phyloP scores from a whole-genome alignment of 2,113 vertebrate genomes.

The Brachirus orientalis region DNA sequence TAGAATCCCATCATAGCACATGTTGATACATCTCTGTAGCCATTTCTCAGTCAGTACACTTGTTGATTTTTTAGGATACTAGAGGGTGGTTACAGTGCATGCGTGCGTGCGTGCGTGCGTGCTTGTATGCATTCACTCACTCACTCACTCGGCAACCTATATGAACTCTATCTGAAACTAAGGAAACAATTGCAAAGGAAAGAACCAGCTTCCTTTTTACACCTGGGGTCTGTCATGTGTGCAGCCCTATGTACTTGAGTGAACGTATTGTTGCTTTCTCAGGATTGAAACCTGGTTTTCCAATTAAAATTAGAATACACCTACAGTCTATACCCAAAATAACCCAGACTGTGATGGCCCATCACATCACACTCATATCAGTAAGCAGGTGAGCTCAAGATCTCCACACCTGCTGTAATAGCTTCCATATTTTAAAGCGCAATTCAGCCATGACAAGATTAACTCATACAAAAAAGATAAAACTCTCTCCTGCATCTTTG shows the following conservation, averaged over 20 bases:
- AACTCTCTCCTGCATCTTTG: background rate
- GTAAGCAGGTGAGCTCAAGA: background rate
- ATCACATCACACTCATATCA: background rate
- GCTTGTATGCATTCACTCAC: too few species aligned
- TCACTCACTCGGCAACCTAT: too few species aligned
- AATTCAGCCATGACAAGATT: background rate
- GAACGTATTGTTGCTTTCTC: too few species aligned
- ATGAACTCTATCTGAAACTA: too few species aligned
- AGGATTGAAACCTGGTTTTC: too few species aligned
- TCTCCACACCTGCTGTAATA: background rate
- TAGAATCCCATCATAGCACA: constrained; percentile 26
- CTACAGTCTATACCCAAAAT: background rate
- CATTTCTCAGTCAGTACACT: constrained; percentile 28
- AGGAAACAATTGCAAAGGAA: too few species aligned
- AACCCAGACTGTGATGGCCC: background rate
- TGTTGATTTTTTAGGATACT: constrained; percentile 45
- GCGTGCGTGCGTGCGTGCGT: too few species aligned
- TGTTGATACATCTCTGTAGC: constrained; percentile 14
- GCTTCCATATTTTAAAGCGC: constrained; percentile 2
- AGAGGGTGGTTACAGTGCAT: too few species aligned
- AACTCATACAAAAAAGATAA: background rate
- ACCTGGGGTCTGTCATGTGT: too few species aligned
- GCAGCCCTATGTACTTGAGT: too few species aligned
- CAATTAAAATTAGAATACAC: too few species aligned
- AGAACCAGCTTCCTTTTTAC: too few species aligned